Evolutionary conservation across 2,888 invertebrate genomes (phyloP).

Genomic region (Pristionchus mayeri): DNA sequence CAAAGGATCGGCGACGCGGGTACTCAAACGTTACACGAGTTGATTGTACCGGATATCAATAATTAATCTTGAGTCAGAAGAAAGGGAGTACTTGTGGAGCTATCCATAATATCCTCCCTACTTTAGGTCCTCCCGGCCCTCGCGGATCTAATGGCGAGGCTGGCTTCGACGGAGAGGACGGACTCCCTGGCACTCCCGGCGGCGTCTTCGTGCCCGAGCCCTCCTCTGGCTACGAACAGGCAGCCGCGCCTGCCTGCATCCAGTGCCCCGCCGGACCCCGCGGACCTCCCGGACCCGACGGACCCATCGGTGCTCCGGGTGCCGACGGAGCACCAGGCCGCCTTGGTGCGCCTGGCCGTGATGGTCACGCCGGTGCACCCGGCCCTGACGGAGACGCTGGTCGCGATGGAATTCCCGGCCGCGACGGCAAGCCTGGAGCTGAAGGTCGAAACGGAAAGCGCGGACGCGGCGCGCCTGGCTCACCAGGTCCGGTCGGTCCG

Average conservation of each 20-base stretch:
- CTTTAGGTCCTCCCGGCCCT: slow-evolving; percentile 53
- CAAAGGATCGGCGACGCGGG: too few relatives aligned
- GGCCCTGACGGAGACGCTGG: slow-evolving; percentile 48
- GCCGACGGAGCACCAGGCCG: slow-evolving; percentile 41
- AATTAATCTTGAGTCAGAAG: too few relatives aligned
- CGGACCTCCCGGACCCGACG: slow-evolving; percentile 51
- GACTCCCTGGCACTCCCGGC: slow-evolving; percentile 45
- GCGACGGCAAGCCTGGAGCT: slow-evolving; percentile 13
- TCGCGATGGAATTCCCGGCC: slow-evolving; percentile 28
- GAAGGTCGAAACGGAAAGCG: slow-evolving; percentile 41
- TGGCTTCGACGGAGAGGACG: slow-evolving; percentile 54
- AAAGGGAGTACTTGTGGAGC: too few relatives aligned
- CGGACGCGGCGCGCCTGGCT: slow-evolving; percentile 47
- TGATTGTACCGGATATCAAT: too few relatives aligned
- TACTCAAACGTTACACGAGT: too few relatives aligned
- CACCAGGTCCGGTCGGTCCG: slow-evolving; percentile 44
- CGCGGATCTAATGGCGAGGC: slow-evolving; percentile 54
- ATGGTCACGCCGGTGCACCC: slow-evolving; percentile 28
- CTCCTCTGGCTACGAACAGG: slow-evolving; percentile 32
- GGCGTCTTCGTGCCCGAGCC: slow-evolving; percentile 45
- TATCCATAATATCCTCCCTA: background rate
- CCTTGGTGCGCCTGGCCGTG: slow-evolving; percentile 41
- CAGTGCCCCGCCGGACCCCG: slow-evolving; percentile 51
- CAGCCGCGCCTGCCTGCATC: slow-evolving; percentile 42
- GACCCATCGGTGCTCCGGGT: slow-evolving; percentile 43